phyloP scores from a whole-genome alignment of 2,888 invertebrate genomes.

The Hedya salicella region DNA sequence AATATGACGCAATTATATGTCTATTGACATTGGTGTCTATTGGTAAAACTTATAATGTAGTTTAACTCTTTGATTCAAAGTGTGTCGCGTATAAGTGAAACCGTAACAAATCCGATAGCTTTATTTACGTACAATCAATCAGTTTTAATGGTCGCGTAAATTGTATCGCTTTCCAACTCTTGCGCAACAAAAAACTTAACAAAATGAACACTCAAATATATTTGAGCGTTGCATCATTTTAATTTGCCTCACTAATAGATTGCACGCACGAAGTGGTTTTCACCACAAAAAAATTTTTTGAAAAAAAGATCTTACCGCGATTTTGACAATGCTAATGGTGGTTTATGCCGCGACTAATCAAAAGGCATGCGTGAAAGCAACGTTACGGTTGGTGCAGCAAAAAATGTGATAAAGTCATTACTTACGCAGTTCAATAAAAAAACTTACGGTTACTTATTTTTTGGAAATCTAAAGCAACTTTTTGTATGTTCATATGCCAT shows the following conservation, averaged over 20 bases:
- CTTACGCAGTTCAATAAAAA: not conserved
- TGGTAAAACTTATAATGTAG: not conserved
- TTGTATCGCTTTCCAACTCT: slow-evolving; percentile 42
- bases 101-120: slow-evolving; percentile 18
- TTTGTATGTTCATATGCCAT: no score
- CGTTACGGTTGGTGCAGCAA: slow-evolving; percentile 2
- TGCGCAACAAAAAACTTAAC: slow-evolving; percentile 38
- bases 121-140: slow-evolving; percentile 32
- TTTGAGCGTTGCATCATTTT: slow-evolving; percentile 54
- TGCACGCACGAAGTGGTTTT: slow-evolving; percentile 60
- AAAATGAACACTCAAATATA: slow-evolving; percentile 36
- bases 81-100: slow-evolving; percentile 9
- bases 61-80: not conserved
- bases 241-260: slow-evolving; percentile 52
- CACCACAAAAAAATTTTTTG: slow-evolving; percentile 30
- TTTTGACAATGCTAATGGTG: slow-evolving; percentile 55
- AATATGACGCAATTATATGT: no score
- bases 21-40: not conserved
- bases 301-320: slow-evolving; percentile 26
- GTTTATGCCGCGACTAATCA: slow-evolving; percentile 60
- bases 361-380: slow-evolving; percentile 59
- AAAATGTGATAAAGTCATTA: not conserved
- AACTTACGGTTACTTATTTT: no score
- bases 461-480: no score
- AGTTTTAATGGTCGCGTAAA: slow-evolving; percentile 37